These are phyloP conservation scores for Eonycteris spelaea DNA, from an alignment of 2,113 vertebrate genomes.

Conservation along the genomic window DNA sequence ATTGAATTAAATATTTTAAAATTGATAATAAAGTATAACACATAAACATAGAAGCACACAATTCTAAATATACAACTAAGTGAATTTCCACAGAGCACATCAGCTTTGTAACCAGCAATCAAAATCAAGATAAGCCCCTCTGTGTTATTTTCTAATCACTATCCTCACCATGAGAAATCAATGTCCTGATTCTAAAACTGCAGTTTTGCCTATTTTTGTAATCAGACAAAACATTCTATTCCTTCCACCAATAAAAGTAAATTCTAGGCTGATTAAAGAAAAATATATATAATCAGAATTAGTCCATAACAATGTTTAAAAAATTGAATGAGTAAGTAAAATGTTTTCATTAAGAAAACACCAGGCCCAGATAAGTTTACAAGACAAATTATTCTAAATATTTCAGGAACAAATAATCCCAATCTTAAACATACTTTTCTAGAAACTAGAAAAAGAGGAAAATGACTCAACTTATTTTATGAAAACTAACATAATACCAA, in stretches of 20 bases:
- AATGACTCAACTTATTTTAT: not conserved
- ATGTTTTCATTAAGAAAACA: not conserved
- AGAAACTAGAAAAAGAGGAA: not conserved
- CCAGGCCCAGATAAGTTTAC: not conserved
- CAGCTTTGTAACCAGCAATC: not conserved
- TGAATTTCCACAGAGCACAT: not conserved
- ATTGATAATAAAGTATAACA: not conserved
- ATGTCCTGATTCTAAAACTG: not conserved
- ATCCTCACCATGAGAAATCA: not conserved
- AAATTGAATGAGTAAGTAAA: not conserved
- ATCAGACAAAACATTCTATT: not conserved
- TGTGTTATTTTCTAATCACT: not conserved
- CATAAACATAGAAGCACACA: not conserved
- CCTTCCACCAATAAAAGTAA: not conserved
- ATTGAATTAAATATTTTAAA: not conserved
- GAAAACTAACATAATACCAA: not conserved
- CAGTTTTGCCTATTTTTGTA: not conserved
- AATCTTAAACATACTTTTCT: not conserved
- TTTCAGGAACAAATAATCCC: not conserved
- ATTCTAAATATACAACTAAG: not conserved
- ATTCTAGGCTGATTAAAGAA: not conserved
- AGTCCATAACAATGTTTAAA: not conserved
- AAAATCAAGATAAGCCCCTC: not conserved
- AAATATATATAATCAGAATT: not conserved
- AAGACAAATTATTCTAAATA: not conserved